Conservation (phyloP, 2,888 invertebrate species). For the Diarsia dahlii region DNA sequence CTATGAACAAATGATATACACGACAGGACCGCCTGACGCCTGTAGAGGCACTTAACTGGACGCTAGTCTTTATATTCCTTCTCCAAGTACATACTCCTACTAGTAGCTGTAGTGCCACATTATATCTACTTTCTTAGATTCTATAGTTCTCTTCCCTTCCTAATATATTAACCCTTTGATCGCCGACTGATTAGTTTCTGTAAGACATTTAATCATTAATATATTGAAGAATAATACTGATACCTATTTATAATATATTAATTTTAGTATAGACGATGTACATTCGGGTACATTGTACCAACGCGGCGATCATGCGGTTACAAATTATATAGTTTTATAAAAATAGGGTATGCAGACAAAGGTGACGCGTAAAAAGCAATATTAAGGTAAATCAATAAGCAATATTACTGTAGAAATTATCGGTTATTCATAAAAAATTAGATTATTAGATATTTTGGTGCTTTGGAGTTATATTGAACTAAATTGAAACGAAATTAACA, state of each 20-base stretch:
- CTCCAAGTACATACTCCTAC: conserved; percentile 78
- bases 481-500: conserved; percentile 82
- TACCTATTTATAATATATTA: conserved; percentile 53
- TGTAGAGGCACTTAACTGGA: conserved; percentile 75
- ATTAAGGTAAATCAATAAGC: conserved; percentile 88
- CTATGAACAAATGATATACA: background rate
- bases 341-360: conserved; percentile 75
- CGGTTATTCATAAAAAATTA: conserved; percentile 80
- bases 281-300: conserved; percentile 51
- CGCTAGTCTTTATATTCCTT: conserved; percentile 78
- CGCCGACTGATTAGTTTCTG: conserved; percentile 62
- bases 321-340: conserved; percentile 76
- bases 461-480: conserved; percentile 83
- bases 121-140: conserved; percentile 75
- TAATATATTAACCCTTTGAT: conserved; percentile 63
- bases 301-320: conserved; percentile 65
- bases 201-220: conserved; percentile 65
- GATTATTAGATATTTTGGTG: conserved; percentile 86
- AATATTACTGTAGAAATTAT: conserved; percentile 86
- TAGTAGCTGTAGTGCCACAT: conserved; percentile 84
- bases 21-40: conserved; percentile 67
- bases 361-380: conserved; percentile 88
- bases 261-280: conserved; percentile 52
- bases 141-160: conserved; percentile 70
- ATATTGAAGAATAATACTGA: conserved; percentile 63